Evolutionary conservation across 2,888 invertebrate species (phyloP).

Genomic region (Pharmacophagus antenor): DNA sequence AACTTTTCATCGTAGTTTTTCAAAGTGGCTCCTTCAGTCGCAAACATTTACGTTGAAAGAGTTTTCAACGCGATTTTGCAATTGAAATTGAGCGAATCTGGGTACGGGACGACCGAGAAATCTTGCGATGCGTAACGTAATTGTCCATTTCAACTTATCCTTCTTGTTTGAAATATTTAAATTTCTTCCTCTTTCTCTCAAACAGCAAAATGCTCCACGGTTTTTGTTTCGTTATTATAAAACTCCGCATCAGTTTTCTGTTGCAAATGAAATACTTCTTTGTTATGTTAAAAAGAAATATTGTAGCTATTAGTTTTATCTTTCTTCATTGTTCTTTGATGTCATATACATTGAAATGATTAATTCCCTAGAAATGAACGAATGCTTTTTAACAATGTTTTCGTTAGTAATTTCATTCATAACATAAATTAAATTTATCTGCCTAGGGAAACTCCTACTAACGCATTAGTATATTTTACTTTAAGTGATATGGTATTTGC

Average conservation of each 20-base stretch:
- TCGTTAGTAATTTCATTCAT: not conserved
- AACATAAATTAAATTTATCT: not conserved
- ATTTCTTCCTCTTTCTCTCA: constrained; percentile 27
- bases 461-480: too few species aligned
- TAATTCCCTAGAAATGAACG: constrained; percentile 1
- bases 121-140: constrained; percentile 31
- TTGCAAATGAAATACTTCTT: constrained; percentile 21
- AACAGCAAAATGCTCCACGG: constrained; percentile 23
- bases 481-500: not conserved
- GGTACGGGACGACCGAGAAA: constrained; percentile 25
- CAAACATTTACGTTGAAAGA: constrained; percentile 50
- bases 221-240: constrained; percentile 23
- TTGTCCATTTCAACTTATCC: constrained; percentile 32
- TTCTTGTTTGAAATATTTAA: constrained; percentile 31
- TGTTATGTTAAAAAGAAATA: constrained; percentile 26
- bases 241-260: constrained; percentile 26
- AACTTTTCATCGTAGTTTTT: constrained; percentile 47
- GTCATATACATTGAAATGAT: constrained; percentile 6
- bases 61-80: constrained; percentile 46
- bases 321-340: constrained; percentile 20
- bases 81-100: constrained; percentile 36
- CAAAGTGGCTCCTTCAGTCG: constrained; percentile 44
- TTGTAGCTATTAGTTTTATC: constrained; percentile 19
- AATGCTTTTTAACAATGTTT: not conserved
- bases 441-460: too few species aligned